These are phyloP conservation scores for Urocitellus parryii DNA, from an alignment of 2,113 vertebrate species.

Conservation along the genomic window DNA sequence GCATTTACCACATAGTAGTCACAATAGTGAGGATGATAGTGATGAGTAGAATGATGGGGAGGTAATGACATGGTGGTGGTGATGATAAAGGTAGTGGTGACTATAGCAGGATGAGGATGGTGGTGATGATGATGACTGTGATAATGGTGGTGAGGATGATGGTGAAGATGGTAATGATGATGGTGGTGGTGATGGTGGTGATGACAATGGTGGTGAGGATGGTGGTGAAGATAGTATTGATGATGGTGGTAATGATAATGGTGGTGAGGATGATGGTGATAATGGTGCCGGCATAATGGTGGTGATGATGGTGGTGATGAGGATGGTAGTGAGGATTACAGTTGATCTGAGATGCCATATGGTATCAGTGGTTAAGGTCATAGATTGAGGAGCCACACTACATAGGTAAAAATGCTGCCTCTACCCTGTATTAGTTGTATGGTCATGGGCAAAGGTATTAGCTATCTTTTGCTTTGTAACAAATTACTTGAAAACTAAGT, in stretches of 20 bases:
- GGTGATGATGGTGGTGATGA: neutral
- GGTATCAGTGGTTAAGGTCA: neutral
- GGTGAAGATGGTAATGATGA: neutral
- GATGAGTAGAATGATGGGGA: neutral
- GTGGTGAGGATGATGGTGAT: rapidly evolving
- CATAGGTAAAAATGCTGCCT: neutral
- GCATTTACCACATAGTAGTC: neutral
- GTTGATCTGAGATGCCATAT: neutral
- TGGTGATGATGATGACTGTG: neutral
- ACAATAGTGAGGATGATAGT: neutral
- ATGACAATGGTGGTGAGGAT: too few species aligned
- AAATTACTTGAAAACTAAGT: neutral
- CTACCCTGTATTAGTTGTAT: neutral
- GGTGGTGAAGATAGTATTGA: neutral
- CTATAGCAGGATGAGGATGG: too few species aligned
- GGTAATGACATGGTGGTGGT: neutral
- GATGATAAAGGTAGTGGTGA: neutral
- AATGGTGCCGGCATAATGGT: neutral
- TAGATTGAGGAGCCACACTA: neutral
- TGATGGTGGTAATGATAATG: neutral
- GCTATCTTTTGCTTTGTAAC: neutral
- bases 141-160: neutral
- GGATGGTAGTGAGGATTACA: neutral
- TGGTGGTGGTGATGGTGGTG: neutral
- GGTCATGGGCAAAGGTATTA: neutral